Evolutionary conservation across 2,113 vertebrate species (phyloP).

Genomic region (rabbit (Oryctolagus cuniculus)): DNA sequence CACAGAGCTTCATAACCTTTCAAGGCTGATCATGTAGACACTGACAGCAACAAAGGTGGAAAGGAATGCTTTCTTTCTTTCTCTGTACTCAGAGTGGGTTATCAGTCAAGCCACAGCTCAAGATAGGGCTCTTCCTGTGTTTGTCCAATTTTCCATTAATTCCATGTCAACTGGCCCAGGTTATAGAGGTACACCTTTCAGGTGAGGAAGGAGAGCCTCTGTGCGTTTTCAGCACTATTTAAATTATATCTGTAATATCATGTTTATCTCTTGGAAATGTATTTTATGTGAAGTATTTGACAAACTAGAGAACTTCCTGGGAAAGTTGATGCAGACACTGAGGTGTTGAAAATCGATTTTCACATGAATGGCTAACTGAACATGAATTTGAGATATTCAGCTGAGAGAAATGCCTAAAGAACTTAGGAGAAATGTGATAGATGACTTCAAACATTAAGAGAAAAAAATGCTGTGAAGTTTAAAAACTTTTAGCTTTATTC

Average conservation of each 20-base stretch:
- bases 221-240: not conserved
- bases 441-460: slow-evolving; percentile 47
- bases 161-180: not conserved
- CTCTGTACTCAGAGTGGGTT: not conserved
- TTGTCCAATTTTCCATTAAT: not conserved
- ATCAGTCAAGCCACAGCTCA: slow-evolving; percentile 17
- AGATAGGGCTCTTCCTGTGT: slow-evolving; percentile 15
- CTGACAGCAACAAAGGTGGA: not conserved
- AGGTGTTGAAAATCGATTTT: slow-evolving; percentile 25
- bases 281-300: slow-evolving; percentile 1
- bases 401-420: not conserved
- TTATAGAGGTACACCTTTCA: not conserved
- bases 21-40: not conserved
- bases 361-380: not conserved
- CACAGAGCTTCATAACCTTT: not conserved
- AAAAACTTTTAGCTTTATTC: slow-evolving; percentile 41
- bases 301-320: not conserved
- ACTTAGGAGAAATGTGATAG: slow-evolving; percentile 45
- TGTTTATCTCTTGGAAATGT: not conserved
- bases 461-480: slow-evolving; percentile 51
- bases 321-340: not conserved
- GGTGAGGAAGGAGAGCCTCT: not conserved
- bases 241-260: not conserved
- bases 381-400: slow-evolving; percentile 34
- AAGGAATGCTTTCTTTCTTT: not conserved